Conservation (phyloP, 30 jellyfish, hydroid and myxozoan genomes). For the Phacellophora camtschatica region DNA sequence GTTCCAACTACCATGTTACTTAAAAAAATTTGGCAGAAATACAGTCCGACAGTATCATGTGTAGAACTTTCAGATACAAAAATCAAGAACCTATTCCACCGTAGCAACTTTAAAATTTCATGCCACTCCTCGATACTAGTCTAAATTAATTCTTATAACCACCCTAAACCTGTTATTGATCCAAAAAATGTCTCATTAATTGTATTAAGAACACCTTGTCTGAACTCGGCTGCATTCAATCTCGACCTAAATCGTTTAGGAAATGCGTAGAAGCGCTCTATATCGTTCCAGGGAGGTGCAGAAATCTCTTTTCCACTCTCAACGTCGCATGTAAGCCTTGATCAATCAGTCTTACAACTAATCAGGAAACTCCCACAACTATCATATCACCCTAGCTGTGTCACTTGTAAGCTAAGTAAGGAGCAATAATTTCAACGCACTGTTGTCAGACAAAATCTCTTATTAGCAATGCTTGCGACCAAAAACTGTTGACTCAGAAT, state of each 20-base stretch:
- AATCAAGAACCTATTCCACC: no score
- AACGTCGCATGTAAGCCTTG: conserved; percentile 20
- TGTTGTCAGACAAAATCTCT: no score
- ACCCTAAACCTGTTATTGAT: no score
- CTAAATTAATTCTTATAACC: no score
- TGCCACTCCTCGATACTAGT: no score
- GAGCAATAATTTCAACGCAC: not conserved
- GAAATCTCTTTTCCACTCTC: conserved; percentile 6
- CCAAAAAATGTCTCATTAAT: no score
- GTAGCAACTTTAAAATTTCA: no score
- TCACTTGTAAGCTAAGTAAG: not conserved
- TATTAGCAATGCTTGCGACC: no score
- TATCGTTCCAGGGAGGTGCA: conserved; percentile 30
- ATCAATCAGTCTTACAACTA: conserved; percentile 3
- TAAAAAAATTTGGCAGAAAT: no score
- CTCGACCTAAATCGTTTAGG: not conserved
- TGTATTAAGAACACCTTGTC: not conserved
- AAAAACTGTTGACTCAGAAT: not conserved
- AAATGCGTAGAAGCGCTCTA: conserved; percentile 4
- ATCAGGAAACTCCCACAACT: conserved; percentile 46
- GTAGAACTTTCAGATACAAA: no score
- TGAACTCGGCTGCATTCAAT: not conserved
- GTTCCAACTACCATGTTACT: no score
- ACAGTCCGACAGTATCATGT: no score
- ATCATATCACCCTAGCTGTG: conserved; percentile 29